These are phyloP conservation scores for Cryptoprocta ferox DNA, from an alignment of 2,797 vertebrate species.

Conservation along the genomic window DNA sequence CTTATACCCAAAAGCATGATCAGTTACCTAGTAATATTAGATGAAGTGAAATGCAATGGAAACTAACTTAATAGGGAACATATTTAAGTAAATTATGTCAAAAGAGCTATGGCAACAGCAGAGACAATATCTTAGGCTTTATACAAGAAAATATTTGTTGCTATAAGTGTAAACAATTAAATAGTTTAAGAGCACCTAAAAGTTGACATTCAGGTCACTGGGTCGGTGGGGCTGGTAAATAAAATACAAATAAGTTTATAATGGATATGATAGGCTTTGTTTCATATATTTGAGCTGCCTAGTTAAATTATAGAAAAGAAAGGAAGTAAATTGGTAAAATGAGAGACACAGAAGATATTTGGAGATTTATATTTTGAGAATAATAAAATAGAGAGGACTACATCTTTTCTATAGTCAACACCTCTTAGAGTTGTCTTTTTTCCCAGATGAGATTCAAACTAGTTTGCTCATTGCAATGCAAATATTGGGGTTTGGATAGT, in stretches of 20 bases:
- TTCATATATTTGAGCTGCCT: neutral
- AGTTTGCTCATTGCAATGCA: neutral
- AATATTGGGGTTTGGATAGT: neutral
- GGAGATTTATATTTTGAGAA: conserved; percentile 8
- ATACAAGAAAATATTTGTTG: neutral
- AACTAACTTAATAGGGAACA: neutral
- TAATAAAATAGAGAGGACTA: neutral
- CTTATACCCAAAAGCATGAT: neutral
- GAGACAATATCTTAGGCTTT: conserved; percentile 6
- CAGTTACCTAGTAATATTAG: neutral
- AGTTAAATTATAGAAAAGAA: neutral
- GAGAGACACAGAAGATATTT: neutral
- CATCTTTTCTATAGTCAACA: neutral
- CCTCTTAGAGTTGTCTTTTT: neutral
- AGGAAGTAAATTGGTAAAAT: neutral
- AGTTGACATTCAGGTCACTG: neutral
- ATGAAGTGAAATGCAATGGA: neutral
- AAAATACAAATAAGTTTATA: conserved; percentile 35
- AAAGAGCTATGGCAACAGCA: neutral
- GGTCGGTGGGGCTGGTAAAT: neutral
- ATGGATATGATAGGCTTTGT: neutral
- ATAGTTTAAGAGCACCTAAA: conserved; percentile 12
- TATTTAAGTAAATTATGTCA: neutral
- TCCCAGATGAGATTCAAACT: neutral
- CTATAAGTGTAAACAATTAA: neutral